A percentile compares a stretch with the other conserved stretches of the same genome.
These are phyloP conservation scores for Bombus affinis DNA, from an alignment of 1,140 invertebrate species.

Conservation along the genomic window DNA sequence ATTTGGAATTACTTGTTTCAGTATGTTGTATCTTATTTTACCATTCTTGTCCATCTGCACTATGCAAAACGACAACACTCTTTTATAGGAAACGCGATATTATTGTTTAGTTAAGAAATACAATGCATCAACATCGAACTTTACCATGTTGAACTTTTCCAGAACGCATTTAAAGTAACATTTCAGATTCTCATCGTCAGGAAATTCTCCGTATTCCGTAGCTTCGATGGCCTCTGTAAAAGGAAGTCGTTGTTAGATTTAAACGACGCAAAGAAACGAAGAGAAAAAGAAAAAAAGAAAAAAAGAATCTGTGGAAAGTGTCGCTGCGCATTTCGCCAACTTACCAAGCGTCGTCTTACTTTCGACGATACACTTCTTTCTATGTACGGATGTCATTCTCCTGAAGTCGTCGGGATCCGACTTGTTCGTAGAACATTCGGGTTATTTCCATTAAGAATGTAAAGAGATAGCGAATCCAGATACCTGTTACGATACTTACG, in stretches of 20 bases:
- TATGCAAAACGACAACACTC: not conserved
- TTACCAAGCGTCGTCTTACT: conserved; percentile 64
- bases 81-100: not conserved
- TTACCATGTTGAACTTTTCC: conserved; percentile 67
- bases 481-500: not conserved
- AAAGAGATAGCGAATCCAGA: not conserved
- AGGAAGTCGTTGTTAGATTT: not conserved
- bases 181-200: conserved; percentile 65
- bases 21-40: conserved; percentile 75
- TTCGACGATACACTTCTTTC: conserved; percentile 71
- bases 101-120: not conserved
- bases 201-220: conserved; percentile 58
- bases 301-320: not conserved
- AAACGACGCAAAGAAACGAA: not conserved
- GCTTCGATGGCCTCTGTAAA: conserved; percentile 51
- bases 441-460: not conserved
- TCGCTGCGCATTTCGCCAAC: not conserved
- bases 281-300: not conserved
- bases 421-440: not conserved
- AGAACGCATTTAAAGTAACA: conserved; percentile 80
- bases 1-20: conserved; percentile 73
- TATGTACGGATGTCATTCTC: conserved; percentile 65
- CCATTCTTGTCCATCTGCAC: conserved; percentile 69
- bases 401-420: conserved; percentile 26
- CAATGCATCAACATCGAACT: too few species aligned